phyloP scores from a whole-genome alignment of 2,113 vertebrate species.

The Megaceryle torquata region DNA sequence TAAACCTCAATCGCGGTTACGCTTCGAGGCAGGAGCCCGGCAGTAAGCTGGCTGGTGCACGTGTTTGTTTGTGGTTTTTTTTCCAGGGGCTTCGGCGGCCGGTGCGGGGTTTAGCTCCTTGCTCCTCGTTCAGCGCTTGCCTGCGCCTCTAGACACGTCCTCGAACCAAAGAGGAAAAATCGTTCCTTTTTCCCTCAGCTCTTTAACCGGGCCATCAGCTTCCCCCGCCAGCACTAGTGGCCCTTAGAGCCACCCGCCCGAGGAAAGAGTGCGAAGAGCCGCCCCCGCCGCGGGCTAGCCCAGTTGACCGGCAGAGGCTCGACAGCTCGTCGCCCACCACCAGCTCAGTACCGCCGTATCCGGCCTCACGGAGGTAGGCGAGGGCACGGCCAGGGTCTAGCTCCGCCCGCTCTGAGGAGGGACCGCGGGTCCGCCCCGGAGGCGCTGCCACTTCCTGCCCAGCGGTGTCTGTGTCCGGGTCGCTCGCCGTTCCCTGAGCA shows the following conservation, averaged over 20 bases:
- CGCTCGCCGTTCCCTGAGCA: not conserved
- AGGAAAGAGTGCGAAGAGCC: not conserved
- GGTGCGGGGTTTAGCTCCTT: not conserved
- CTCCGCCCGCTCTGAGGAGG: not conserved
- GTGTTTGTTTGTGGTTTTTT: not conserved
- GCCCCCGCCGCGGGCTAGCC: not conserved
- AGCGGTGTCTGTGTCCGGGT: constrained; percentile 10
- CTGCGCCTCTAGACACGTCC: not conserved
- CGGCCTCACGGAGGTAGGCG: no score
- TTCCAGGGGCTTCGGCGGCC: not conserved
- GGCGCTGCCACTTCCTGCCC: constrained; percentile 28
- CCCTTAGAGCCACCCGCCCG: not conserved
- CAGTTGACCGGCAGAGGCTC: not conserved
- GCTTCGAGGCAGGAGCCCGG: not conserved
- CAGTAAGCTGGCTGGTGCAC: not conserved
- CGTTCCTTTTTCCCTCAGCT: no score
- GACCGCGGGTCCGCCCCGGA: not conserved
- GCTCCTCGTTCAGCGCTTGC: not conserved
- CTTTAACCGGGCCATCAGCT: not conserved
- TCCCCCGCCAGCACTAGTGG: no score
- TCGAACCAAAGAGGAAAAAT: not conserved
- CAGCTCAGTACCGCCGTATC: no score
- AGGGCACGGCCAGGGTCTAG: no score
- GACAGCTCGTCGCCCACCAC: not conserved
- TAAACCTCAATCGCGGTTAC: rapidly evolving